These are phyloP conservation scores for Cistogaster globosa DNA, from an alignment of 2,888 invertebrate genomes.

Conservation along the genomic window DNA sequence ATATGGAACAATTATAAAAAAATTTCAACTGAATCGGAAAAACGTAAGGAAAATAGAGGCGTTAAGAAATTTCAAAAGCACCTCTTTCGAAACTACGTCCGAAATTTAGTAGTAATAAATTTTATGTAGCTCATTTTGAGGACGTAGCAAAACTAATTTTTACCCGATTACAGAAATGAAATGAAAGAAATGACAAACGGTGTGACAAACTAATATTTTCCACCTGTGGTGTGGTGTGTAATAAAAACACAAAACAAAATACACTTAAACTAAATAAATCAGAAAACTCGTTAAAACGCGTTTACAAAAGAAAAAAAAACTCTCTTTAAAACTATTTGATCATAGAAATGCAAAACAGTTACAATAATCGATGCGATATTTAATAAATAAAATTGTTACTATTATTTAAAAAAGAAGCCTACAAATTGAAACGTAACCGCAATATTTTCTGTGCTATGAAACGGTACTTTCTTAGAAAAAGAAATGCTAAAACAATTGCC, in stretches of 20 bases:
- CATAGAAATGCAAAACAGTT: slow-evolving; percentile 57
- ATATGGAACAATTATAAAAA: too few relatives aligned
- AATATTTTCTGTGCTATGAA: slow-evolving; percentile 34
- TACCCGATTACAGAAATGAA: neutral
- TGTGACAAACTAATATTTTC: too few relatives aligned
- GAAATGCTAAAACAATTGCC: neutral
- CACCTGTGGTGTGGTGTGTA: slow-evolving; percentile 6
- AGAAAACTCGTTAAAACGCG: slow-evolving; percentile 1
- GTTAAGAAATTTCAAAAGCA: too few relatives aligned
- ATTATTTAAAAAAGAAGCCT: slow-evolving; percentile 15
- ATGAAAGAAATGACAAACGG: too few relatives aligned
- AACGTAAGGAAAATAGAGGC: too few relatives aligned
- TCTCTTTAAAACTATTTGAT: neutral
- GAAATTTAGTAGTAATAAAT: too few relatives aligned
- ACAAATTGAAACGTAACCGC: slow-evolving; percentile 36
- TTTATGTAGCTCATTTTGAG: too few relatives aligned
- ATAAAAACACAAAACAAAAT: neutral
- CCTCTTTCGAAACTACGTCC: too few relatives aligned
- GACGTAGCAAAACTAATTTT: neutral
- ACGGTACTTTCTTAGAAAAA: slow-evolving; percentile 33
- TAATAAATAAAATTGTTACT: neutral
- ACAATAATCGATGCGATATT: slow-evolving; percentile 17
- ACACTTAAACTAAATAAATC: slow-evolving; percentile 10
- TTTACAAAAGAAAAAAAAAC: slow-evolving; percentile 10
- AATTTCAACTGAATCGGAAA: too few relatives aligned